A percentile compares a stretch with the other conserved stretches of the same genome.
Evolutionary conservation across 2,113 vertebrate genomes (phyloP).

Genomic region (Pangasianodon gigas): DNA sequence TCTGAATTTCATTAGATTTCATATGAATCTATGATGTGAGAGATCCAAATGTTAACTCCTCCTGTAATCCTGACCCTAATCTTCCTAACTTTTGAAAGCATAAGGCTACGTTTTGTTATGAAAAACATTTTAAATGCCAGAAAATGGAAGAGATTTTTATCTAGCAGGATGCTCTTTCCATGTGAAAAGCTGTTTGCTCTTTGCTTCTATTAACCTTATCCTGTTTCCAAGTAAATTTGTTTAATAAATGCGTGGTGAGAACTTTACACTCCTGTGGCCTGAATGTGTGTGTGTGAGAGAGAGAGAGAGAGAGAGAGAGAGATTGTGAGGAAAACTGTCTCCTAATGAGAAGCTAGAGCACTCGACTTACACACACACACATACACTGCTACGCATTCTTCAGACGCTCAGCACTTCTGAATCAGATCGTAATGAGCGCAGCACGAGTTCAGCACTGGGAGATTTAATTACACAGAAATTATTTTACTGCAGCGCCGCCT

Average conservation of each 20-base stretch:
- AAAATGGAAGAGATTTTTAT: neutral
- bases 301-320: neutral
- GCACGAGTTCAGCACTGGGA: neutral
- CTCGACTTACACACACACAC: constrained; percentile 3
- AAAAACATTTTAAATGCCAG: constrained; percentile 27
- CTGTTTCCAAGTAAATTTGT: neutral
- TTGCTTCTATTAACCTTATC: neutral
- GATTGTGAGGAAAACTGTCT: neutral
- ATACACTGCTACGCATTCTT: neutral
- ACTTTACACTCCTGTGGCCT: neutral
- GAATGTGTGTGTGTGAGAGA: neutral
- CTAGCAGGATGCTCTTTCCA: neutral
- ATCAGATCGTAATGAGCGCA: neutral
- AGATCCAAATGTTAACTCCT: neutral
- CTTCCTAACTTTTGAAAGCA: neutral
- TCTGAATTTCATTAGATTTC: neutral
- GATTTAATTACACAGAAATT: neutral
- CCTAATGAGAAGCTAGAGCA: constrained; percentile 33
- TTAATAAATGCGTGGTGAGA: neutral
- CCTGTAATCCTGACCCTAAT: neutral
- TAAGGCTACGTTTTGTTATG: neutral
- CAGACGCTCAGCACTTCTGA: constrained; percentile 16
- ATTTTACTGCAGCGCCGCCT: neutral
- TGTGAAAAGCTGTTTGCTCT: neutral
- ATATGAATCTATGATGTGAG: neutral